A percentile compares a stretch with the other conserved stretches of the same genome.
These are phyloP conservation scores for Galerucella pusilla DNA, from an alignment of 2,888 invertebrate species.

Conservation along the genomic window DNA sequence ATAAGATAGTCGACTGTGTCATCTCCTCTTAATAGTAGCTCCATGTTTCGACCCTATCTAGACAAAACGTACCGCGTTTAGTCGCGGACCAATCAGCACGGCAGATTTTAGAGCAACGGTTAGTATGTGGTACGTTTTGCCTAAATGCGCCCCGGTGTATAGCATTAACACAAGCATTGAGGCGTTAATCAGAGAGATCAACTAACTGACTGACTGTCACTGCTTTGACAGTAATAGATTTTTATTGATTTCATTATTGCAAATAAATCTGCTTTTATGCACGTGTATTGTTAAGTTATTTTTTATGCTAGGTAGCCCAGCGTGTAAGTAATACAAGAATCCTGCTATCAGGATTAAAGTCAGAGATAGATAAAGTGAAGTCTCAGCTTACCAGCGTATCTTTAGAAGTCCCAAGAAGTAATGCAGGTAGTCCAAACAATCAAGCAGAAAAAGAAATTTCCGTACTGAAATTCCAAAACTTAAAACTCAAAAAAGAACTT, in stretches of 20 bases:
- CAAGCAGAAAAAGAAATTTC: constrained; percentile 28
- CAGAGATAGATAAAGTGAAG: constrained; percentile 49
- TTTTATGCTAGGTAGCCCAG: constrained; percentile 3
- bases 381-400: constrained; percentile 43
- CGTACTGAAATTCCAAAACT: constrained; percentile 45
- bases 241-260: neutral
- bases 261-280: neutral
- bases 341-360: constrained; percentile 42
- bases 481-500: constrained; percentile 45
- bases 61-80: no score
- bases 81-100: no score
- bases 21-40: no score
- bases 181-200: no score
- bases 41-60: no score
- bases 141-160: no score
- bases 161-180: no score
- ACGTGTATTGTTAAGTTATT: neutral
- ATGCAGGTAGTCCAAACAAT: neutral
- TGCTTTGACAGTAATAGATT: neutral
- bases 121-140: no score
- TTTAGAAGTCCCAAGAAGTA: neutral
- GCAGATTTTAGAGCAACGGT: no score
- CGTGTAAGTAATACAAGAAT: constrained; percentile 8
- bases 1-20: no score
- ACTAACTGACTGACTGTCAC: no score